Percentiles rank a stretch among this genome's conserved stretches.
Evolutionary conservation across 2,113 vertebrate species (phyloP).

Genomic region (Apteryx owenii): DNA sequence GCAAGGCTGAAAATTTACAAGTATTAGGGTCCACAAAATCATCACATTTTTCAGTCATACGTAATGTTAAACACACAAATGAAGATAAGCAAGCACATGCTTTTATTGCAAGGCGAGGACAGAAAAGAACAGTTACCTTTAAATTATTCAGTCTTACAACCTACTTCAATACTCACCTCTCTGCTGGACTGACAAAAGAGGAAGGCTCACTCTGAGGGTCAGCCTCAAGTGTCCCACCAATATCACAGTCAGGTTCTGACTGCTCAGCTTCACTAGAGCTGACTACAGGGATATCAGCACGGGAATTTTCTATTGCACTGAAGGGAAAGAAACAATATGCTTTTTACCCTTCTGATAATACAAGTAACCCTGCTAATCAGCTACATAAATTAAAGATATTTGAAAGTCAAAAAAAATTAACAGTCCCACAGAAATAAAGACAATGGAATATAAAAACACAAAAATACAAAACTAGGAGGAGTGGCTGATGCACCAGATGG

Average conservation of each 20-base stretch:
- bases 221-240: constrained; percentile 83
- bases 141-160: constrained; percentile 15
- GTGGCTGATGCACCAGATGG: not conserved
- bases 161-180: constrained; percentile 84
- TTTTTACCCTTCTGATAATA: constrained; percentile 75
- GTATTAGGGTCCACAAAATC: not conserved
- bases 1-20: constrained; percentile 73
- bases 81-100: constrained; percentile 64
- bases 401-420: not conserved
- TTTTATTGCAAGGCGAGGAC: not conserved
- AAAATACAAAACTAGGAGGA: not conserved
- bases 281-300: constrained; percentile 86
- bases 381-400: not conserved
- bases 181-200: constrained; percentile 84
- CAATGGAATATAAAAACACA: not conserved
- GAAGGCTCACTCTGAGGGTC: constrained; percentile 82
- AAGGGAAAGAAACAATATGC: constrained; percentile 86
- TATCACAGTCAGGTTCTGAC: constrained; percentile 87
- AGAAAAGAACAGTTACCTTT: constrained; percentile 15
- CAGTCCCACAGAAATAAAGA: not conserved
- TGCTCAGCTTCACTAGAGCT: constrained; percentile 84
- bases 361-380: not conserved
- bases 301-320: constrained; percentile 91
- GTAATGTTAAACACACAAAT: not conserved
- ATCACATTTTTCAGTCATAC: not conserved